Percentiles rank a stretch among this genome's conserved stretches.
phyloP scores from a whole-genome alignment of 2,888 invertebrate species.

The Calameuta pallipes region DNA sequence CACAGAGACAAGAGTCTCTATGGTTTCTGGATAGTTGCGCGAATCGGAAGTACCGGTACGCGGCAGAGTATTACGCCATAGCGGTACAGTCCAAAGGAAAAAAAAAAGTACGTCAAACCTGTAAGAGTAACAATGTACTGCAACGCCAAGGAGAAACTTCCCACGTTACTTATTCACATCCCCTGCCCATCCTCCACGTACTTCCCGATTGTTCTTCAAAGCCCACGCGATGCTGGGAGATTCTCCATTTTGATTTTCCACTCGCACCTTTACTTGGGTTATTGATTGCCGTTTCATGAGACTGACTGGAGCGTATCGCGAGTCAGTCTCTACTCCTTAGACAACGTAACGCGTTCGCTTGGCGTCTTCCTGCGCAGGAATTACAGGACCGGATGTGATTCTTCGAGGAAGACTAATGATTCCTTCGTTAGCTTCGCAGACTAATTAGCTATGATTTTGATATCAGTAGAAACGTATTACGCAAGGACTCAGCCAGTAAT shows the following conservation, averaged over 20 bases:
- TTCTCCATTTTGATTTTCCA: not conserved
- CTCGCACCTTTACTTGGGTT: not conserved
- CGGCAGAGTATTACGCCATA: too few species aligned
- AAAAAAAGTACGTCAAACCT: not conserved
- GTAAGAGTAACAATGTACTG: not conserved
- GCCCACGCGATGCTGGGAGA: too few species aligned
- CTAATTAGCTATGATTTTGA: not conserved
- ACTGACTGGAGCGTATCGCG: not conserved
- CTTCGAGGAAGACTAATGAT: not conserved
- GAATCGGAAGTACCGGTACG: too few species aligned
- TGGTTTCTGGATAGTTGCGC: not conserved
- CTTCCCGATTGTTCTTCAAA: not conserved
- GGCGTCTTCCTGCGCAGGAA: too few species aligned
- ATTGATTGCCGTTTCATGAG: not conserved
- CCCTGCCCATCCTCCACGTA: not conserved
- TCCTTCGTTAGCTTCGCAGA: not conserved
- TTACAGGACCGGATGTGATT: not conserved
- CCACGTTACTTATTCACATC: conserved; percentile 29
- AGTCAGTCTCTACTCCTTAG: too few species aligned
- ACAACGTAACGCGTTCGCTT: not conserved
- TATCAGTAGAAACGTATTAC: not conserved
- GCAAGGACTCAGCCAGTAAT: not conserved
- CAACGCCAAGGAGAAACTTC: conserved; percentile 19
- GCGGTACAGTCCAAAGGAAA: not conserved
- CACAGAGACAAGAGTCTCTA: too few species aligned